Percentiles rank a stretch among this genome's conserved stretches.
phyloP scores from a whole-genome alignment of 2,888 invertebrate species.

The Nomada goodeniana region DNA sequence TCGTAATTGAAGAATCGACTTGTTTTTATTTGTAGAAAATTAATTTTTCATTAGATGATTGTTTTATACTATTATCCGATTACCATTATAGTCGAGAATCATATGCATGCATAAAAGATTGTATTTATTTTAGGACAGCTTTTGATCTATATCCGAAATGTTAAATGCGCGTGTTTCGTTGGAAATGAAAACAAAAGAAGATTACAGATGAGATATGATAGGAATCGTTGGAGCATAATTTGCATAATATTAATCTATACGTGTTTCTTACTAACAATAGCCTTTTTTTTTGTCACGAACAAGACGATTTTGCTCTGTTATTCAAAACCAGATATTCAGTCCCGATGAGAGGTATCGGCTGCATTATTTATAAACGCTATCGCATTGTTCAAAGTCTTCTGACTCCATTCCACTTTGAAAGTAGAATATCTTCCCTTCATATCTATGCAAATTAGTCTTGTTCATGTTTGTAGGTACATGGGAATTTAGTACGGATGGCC shows the following conservation, averaged over 20 bases:
- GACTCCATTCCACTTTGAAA: slow-evolving; percentile 6
- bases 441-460: slow-evolving; percentile 35
- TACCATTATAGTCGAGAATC: neutral
- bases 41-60: no score
- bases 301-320: neutral
- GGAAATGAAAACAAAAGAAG: neutral
- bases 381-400: slow-evolving; percentile 37
- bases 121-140: neutral
- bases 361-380: slow-evolving; percentile 61
- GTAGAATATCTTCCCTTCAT: slow-evolving; percentile 13
- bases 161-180: neutral
- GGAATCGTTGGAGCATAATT: neutral
- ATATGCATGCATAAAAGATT: neutral
- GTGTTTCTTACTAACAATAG: neutral
- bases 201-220: neutral
- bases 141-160: neutral
- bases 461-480: neutral
- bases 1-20: no score
- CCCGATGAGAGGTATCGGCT: slow-evolving; percentile 21
- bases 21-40: no score
- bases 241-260: slow-evolving; percentile 11
- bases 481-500: no score
- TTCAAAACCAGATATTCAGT: slow-evolving; percentile 40
- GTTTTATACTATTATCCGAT: no score
- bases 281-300: neutral